A percentile compares a stretch with the other conserved stretches of the same genome.
Evolutionary conservation across 2,888 invertebrate species (phyloP).

Genomic region (Drosophila yooni): DNA sequence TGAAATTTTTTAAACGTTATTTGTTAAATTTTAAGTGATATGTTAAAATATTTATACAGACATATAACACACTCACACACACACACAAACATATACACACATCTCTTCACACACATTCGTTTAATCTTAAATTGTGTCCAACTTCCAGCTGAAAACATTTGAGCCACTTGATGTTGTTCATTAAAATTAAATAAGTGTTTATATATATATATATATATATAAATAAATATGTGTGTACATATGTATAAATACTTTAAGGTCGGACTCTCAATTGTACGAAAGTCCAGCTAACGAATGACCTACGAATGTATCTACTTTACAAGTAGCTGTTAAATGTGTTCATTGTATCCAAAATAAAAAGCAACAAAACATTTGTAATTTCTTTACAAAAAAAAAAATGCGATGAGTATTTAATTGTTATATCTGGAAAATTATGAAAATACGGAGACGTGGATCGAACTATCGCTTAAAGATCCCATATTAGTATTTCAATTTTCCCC

Average conservation of each 20-base stretch:
- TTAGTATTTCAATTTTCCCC: neutral
- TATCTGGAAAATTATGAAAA: neutral
- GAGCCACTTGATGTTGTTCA: constrained; percentile 19
- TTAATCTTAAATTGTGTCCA: constrained; percentile 12
- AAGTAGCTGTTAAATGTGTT: constrained; percentile 66
- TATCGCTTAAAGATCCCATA: neutral
- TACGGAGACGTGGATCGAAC: neutral
- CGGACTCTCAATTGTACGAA: constrained; percentile 32
- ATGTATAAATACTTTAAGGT: constrained; percentile 3
- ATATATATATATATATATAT: constrained; percentile 16
- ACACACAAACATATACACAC: neutral
- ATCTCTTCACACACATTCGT: constrained; percentile 44
- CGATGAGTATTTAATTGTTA: neutral
- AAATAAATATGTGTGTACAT: neutral
- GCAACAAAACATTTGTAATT: constrained; percentile 60
- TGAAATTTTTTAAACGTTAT: constrained; percentile 48
- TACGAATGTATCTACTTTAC: constrained; percentile 59
- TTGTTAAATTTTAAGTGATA: constrained; percentile 65
- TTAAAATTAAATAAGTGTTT: constrained; percentile 11
- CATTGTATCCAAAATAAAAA: constrained; percentile 45
- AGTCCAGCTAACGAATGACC: constrained; percentile 43
- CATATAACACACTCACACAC: constrained; percentile 12
- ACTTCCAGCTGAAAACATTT: constrained; percentile 30
- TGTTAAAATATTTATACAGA: constrained; percentile 60
- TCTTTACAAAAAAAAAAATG: constrained; percentile 44